Evolutionary conservation across 1,140 invertebrate species (phyloP).

Genomic region (Papilio helenus): DNA sequence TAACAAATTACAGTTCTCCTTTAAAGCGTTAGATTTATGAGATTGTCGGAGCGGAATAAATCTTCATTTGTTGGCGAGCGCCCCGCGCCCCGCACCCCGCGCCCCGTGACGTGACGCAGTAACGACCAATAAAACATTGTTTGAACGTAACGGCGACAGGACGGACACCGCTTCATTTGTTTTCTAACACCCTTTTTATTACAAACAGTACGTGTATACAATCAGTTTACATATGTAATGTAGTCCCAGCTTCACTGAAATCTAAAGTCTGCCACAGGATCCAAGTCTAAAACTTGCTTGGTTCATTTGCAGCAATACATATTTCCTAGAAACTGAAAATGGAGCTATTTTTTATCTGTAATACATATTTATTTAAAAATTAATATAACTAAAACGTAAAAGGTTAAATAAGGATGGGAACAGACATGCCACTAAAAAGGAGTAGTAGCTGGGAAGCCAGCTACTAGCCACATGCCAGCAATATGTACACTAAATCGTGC

Average conservation of each 20-base stretch:
- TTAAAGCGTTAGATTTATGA: constrained; percentile 28
- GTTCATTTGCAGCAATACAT: no score
- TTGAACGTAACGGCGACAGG: neutral
- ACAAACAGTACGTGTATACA: neutral
- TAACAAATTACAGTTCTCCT: constrained; percentile 27
- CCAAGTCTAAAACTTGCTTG: no score
- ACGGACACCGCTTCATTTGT: neutral
- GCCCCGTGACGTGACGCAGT: neutral
- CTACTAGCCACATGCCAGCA: no score
- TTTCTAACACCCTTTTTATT: neutral
- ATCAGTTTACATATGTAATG: neutral
- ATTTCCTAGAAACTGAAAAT: no score
- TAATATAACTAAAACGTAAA: no score
- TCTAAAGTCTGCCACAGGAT: no score
- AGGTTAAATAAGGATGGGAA: no score
- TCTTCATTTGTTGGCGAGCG: constrained; percentile 20
- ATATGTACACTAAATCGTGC: no score
- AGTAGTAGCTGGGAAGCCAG: no score
- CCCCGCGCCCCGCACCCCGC: neutral
- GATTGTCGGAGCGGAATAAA: constrained; percentile 23
- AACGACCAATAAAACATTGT: constrained; percentile 4
- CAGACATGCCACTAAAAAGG: no score
- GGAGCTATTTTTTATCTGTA: no score
- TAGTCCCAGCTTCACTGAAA: neutral
- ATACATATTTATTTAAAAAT: no score